phyloP scores from a whole-genome alignment of 2,888 invertebrate species.

The Phortica magna region DNA sequence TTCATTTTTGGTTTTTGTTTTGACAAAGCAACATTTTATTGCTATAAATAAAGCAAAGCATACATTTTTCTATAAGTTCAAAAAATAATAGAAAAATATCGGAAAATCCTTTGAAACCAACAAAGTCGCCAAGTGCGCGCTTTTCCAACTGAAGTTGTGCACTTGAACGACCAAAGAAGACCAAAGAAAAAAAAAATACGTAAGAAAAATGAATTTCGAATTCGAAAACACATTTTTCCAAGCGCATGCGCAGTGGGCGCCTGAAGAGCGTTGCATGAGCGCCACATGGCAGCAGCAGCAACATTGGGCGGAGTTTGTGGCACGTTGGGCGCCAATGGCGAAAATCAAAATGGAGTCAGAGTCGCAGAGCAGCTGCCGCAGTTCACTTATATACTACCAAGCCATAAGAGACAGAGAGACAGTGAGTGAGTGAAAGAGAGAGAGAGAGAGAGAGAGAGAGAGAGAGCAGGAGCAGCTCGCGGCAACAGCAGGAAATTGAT shows the following conservation, averaged over 20 bases:
- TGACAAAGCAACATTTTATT: not conserved
- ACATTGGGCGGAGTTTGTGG: conserved; percentile 43
- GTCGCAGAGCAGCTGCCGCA: not conserved
- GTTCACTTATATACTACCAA: conserved; percentile 4
- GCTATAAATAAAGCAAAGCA: not conserved
- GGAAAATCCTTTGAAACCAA: not conserved
- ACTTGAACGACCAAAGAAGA: not conserved
- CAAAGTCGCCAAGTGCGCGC: not conserved
- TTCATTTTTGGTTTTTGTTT: not conserved
- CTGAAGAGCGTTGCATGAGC: not conserved
- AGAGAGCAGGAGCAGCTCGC: not conserved
- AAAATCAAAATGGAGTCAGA: conserved; percentile 76
- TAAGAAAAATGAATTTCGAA: conserved; percentile 7
- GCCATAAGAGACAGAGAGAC: not conserved
- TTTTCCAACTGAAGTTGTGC: conserved; percentile 1
- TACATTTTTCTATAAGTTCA: not conserved
- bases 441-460: not conserved
- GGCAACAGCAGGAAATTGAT: conserved; percentile 57
- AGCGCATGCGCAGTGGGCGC: conserved; percentile 2
- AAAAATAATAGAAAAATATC: not conserved
- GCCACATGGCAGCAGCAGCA: conserved; percentile 47
- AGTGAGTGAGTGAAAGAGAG: not conserved
- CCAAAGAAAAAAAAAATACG: not conserved
- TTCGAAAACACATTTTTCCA: conserved; percentile 2
- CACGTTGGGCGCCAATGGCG: conserved; percentile 69